A percentile compares a stretch with the other conserved stretches of the same genome.
Evolutionary conservation across 2,888 invertebrate species (phyloP).

Genomic region (Amphipyra tragopoginis): DNA sequence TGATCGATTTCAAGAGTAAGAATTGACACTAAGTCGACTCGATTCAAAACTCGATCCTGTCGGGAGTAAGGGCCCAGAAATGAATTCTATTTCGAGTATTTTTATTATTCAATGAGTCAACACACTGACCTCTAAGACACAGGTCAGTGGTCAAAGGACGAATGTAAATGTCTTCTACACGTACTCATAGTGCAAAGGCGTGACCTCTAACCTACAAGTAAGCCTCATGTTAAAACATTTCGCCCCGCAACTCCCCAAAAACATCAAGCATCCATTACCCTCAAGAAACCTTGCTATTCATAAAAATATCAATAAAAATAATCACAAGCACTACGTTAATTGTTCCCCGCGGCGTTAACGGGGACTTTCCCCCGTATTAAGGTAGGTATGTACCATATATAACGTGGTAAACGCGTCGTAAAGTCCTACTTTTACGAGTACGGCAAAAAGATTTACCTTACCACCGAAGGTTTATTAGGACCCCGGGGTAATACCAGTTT

Average conservation of each 20-base stretch:
- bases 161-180: too few species aligned
- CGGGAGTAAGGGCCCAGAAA: too few species aligned
- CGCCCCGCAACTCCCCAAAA: neutral
- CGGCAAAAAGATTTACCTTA: conserved; percentile 72
- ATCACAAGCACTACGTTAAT: conserved; percentile 58
- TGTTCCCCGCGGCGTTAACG: conserved; percentile 37
- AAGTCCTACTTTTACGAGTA: conserved; percentile 72
- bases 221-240: neutral
- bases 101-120: too few species aligned
- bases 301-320: conserved; percentile 70
- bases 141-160: too few species aligned
- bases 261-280: conserved; percentile 15
- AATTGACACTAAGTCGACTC: too few species aligned
- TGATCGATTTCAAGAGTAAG: too few species aligned
- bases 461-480: conserved; percentile 65
- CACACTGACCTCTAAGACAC: too few species aligned
- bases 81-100: too few species aligned
- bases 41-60: too few species aligned
- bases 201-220: conserved; percentile 16
- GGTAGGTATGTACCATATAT: conserved; percentile 51
- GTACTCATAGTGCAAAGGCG: conserved; percentile 3
- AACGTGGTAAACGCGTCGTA: conserved; percentile 71
- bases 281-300: conserved; percentile 37
- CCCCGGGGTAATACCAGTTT: conserved; percentile 58
- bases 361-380: conserved; percentile 36